phyloP scores from a whole-genome alignment of 2,797 vertebrate species.

The Sebastes kiyomatsui region DNA sequence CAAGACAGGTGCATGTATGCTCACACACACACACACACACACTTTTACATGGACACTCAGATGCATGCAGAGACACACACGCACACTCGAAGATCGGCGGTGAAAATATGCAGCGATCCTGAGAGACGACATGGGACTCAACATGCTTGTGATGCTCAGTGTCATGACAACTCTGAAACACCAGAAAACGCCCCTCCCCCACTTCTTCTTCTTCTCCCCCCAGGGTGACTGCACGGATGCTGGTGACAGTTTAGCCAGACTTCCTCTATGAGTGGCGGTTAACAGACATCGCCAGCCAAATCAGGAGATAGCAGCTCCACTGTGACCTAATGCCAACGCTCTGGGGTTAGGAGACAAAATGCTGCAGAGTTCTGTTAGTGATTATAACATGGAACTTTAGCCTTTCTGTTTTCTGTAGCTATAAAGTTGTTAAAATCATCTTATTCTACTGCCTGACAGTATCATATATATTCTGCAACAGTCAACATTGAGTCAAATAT shows the following conservation, averaged over 20 bases:
- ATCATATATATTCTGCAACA: background rate
- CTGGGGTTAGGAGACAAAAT: background rate
- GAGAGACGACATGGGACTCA: constrained; percentile 64
- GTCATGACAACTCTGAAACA: constrained; percentile 56
- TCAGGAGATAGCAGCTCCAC: constrained; percentile 55
- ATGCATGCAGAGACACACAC: background rate
- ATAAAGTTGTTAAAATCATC: background rate
- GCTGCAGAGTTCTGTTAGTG: background rate
- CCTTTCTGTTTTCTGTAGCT: background rate
- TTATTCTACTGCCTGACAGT: background rate
- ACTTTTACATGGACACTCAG: background rate
- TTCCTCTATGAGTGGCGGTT: constrained; percentile 71
- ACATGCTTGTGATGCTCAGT: constrained; percentile 60
- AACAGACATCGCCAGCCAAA: constrained; percentile 65
- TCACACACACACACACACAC: background rate
- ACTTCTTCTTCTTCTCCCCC: background rate
- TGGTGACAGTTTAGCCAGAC: constrained; percentile 75
- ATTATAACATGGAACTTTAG: background rate
- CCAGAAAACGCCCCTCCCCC: constrained; percentile 14
- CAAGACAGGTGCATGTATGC: constrained; percentile 34
- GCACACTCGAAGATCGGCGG: constrained; percentile 8
- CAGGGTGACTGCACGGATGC: constrained; percentile 33
- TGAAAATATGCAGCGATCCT: constrained; percentile 78
- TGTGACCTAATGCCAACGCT: constrained; percentile 10
- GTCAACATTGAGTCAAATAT: background rate